Conservation (phyloP, 2,888 invertebrate genomes). For the Colostygia pectinataria region DNA sequence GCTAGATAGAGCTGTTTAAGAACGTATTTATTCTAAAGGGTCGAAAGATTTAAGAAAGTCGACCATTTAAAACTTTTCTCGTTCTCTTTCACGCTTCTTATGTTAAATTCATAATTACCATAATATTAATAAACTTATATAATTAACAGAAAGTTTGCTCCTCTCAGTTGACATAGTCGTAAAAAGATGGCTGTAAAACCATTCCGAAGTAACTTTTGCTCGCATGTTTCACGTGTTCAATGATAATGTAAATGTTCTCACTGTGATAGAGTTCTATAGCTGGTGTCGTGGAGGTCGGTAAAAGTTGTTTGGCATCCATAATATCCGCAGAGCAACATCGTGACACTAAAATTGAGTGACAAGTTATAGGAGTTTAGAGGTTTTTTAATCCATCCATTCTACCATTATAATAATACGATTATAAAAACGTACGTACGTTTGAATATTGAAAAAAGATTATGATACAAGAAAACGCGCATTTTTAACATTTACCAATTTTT, state of each 20-base stretch:
- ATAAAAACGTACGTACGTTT: too few relatives aligned
- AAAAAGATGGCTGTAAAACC: conserved; percentile 1
- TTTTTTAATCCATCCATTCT: too few relatives aligned
- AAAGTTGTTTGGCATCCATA: conserved; percentile 46
- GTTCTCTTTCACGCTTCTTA: background rate
- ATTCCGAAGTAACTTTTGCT: conserved; percentile 9
- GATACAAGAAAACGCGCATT: too few relatives aligned
- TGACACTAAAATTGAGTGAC: conserved; percentile 32
- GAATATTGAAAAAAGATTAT: too few relatives aligned
- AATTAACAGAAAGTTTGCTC: conserved; percentile 15
- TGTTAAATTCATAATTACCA: background rate
- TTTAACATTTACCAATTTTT: too few relatives aligned
- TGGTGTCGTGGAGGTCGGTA: conserved; percentile 38
- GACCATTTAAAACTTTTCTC: too few relatives aligned
- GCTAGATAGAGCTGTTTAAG: too few relatives aligned
- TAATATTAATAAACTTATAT: conserved; percentile 4
- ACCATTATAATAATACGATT: too few relatives aligned
- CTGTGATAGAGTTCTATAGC: conserved; percentile 14
- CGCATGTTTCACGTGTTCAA: background rate
- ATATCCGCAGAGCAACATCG: conserved; percentile 42
- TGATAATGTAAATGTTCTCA: conserved; percentile 13
- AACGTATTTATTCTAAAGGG: background rate
- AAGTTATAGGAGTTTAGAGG: conserved; percentile 24
- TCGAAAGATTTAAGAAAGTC: background rate
- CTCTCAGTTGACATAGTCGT: conserved; percentile 12